Evolutionary conservation across 2,113 vertebrate genomes (phyloP).

Genomic region (Polyodon spathula): DNA sequence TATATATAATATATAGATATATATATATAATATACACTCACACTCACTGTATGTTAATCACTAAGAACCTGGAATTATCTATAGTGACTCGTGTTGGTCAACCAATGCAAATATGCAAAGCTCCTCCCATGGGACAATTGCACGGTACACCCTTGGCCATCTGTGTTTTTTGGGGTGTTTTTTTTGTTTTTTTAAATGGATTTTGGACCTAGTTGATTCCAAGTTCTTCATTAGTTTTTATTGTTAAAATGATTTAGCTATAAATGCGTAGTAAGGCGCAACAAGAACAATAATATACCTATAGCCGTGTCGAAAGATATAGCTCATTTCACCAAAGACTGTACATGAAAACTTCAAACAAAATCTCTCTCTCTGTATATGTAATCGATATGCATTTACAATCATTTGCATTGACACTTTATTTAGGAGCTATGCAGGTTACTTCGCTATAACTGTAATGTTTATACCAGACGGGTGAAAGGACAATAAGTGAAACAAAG

Average conservation of each 20-base stretch:
- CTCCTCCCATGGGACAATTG: too few species aligned
- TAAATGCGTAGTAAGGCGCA: background rate
- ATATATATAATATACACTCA: too few species aligned
- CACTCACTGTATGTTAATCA: background rate
- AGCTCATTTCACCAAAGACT: constrained; percentile 17
- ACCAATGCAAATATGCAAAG: too few species aligned
- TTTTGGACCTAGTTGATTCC: background rate
- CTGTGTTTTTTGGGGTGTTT: too few species aligned
- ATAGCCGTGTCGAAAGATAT: constrained; percentile 12
- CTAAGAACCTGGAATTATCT: too few species aligned
- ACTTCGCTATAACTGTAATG: constrained; percentile 46
- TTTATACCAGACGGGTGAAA: constrained; percentile 39
- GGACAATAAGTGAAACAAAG: background rate
- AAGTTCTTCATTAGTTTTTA: background rate
- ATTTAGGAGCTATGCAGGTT: constrained; percentile 36
- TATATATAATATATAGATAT: too few species aligned
- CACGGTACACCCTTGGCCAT: too few species aligned
- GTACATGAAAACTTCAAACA: constrained; percentile 15
- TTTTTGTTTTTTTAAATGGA: background rate
- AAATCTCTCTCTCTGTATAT: constrained; percentile 18
- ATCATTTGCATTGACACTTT: constrained; percentile 59
- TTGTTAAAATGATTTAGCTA: background rate
- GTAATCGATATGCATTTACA: constrained; percentile 47
- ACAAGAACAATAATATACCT: background rate
- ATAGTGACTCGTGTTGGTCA: too few species aligned